A percentile compares a stretch with the other conserved stretches of the same genome.
Conservation (phyloP, 2,888 invertebrate species). For the Caenorhabditis parvicauda region DNA sequence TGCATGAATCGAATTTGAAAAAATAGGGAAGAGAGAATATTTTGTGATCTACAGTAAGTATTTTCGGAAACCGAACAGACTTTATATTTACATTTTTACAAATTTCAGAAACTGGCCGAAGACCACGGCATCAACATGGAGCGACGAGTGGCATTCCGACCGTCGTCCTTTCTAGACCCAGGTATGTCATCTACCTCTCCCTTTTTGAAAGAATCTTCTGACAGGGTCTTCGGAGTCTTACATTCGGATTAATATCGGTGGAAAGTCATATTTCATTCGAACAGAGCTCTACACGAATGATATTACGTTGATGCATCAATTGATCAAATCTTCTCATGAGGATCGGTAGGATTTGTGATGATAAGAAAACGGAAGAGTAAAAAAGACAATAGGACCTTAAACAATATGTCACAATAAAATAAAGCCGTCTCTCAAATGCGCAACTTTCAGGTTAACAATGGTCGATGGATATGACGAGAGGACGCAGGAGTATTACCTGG, state of each 20-base stretch:
- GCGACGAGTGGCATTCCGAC: slow-evolving; percentile 21
- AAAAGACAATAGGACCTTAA: neutral
- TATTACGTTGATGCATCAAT: slow-evolving; percentile 40
- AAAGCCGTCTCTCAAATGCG: no score
- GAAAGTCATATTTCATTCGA: slow-evolving; percentile 52
- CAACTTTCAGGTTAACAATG: slow-evolving; percentile 27
- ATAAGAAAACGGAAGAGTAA: neutral
- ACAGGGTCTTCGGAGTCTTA: slow-evolving; percentile 22
- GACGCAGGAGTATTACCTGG: slow-evolving; percentile 59
- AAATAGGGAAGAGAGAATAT: no score
- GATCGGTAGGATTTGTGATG: slow-evolving; percentile 15
- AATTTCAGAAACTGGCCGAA: slow-evolving; percentile 1
- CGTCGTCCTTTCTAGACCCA: no score
- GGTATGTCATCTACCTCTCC: no score
- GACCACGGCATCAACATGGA: no score
- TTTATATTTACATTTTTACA: neutral
- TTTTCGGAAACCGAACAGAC: slow-evolving; percentile 7
- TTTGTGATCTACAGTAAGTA: no score
- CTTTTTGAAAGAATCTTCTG: no score
- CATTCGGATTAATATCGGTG: slow-evolving; percentile 52
- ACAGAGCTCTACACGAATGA: slow-evolving; percentile 40
- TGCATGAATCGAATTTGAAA: neutral
- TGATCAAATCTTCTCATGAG: slow-evolving; percentile 38
- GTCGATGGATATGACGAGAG: slow-evolving; percentile 47
- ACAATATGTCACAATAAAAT: neutral